phyloP scores from a whole-genome alignment of 1,140 invertebrate species.

The Drosophila oshimai region DNA sequence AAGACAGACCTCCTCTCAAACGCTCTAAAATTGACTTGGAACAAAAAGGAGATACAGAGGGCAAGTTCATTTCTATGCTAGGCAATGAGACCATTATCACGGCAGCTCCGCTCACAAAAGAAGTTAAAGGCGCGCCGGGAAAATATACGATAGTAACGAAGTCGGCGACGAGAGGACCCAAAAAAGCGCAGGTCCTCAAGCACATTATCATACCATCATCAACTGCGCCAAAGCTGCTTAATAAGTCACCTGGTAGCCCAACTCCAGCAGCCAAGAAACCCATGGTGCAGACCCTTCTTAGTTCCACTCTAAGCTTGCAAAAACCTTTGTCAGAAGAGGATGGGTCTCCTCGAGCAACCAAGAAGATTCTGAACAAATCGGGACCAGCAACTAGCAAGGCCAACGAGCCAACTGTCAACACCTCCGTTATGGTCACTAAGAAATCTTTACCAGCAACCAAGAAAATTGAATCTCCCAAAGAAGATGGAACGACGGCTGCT shows the following conservation, averaged over 20 bases:
- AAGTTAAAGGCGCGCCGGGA: background rate
- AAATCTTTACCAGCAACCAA: background rate
- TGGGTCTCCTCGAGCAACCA: background rate
- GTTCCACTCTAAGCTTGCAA: conserved; percentile 6
- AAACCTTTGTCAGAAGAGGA: background rate
- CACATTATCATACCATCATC: conserved; percentile 2
- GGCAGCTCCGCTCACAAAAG: background rate
- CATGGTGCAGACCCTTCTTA: conserved; percentile 22
- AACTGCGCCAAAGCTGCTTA: background rate
- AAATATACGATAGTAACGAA: background rate
- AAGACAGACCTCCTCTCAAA: conserved; percentile 6
- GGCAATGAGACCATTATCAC: conserved; percentile 17
- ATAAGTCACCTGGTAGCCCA: background rate
- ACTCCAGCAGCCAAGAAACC: conserved; percentile 3
- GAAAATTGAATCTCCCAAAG: background rate
- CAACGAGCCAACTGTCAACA: background rate
- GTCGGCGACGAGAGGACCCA: background rate
- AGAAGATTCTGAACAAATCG: background rate
- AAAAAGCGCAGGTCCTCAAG: background rate
- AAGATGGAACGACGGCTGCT: background rate
- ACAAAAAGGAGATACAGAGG: background rate
- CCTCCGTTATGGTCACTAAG: conserved; percentile 5
- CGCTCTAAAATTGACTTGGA: background rate
- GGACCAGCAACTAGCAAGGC: background rate
- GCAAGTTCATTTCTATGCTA: conserved; percentile 9